Conservation (phyloP, 2,888 invertebrate species). For the Tenthredo livida region DNA sequence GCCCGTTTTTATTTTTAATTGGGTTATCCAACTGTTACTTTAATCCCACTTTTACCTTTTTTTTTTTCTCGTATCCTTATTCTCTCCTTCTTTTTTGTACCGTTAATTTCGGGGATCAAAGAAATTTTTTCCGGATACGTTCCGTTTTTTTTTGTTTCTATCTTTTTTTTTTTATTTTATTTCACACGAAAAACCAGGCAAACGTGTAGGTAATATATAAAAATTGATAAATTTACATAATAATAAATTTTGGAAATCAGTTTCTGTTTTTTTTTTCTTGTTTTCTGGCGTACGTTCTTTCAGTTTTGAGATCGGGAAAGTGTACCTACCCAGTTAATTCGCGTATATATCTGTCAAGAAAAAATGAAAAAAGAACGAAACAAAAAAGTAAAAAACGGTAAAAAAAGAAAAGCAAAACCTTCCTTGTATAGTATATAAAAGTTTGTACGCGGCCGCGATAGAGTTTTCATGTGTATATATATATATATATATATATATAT, state of each 20-base stretch:
- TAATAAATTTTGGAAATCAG: background rate
- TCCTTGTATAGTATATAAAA: background rate
- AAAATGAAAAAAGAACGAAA: background rate
- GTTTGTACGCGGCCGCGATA: background rate
- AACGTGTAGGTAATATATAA: background rate
- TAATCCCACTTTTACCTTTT: background rate
- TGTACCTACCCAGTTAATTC: background rate
- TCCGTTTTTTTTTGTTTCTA: background rate
- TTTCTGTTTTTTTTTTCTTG: too few relatives aligned
- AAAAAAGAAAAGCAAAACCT: background rate
- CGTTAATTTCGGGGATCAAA: background rate
- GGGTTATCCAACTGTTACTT: conserved; percentile 3
- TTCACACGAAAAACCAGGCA: background rate
- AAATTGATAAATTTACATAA: background rate
- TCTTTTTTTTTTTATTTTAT: background rate
- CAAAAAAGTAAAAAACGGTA: background rate
- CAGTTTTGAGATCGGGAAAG: background rate
- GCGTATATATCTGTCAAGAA: background rate
- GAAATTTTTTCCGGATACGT: background rate
- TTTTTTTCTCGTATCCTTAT: background rate
- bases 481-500: background rate
- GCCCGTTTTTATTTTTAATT: background rate
- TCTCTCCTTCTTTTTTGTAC: background rate
- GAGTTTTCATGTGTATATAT: background rate
- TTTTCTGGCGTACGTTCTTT: too few relatives aligned